These are phyloP conservation scores for Metridium senile DNA, from an alignment of 92 coral and sea anemone genomes.

Conservation along the genomic window DNA sequence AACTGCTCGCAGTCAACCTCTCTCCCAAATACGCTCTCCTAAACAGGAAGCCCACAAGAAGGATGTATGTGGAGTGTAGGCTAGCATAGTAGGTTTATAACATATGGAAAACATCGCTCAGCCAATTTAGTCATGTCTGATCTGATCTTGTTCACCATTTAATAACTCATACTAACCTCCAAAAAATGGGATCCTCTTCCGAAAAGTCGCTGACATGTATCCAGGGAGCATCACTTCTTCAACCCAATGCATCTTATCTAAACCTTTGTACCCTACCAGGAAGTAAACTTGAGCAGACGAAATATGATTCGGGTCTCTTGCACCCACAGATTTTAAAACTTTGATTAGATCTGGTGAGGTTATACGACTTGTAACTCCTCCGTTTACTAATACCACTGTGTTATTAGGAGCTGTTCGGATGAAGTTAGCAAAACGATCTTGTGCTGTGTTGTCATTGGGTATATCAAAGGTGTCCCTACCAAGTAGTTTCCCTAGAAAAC, in stretches of 20 bases:
- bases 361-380: not conserved
- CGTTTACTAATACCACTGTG: conserved; percentile 15
- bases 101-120: too few relatives aligned
- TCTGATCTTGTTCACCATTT: too few relatives aligned
- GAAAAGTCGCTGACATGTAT: not conserved
- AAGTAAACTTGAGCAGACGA: not conserved
- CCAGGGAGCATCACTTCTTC: not conserved
- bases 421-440: conserved; percentile 25
- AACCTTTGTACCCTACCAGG: conserved; percentile 30
- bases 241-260: conserved; percentile 22
- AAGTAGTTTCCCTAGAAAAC: conserved; percentile 11
- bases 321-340: conserved; percentile 23
- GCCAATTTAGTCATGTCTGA: too few relatives aligned
- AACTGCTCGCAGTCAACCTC: too few relatives aligned
- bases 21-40: too few relatives aligned
- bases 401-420: conserved; percentile 16
- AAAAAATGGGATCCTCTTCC: not conserved
- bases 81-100: too few relatives aligned
- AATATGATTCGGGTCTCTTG: conserved; percentile 1
- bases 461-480: conserved; percentile 9
- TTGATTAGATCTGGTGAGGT: conserved; percentile 8
- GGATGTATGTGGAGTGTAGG: too few relatives aligned
- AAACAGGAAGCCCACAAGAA: too few relatives aligned
- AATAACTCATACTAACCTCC: not conserved
- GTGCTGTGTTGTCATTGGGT: conserved; percentile 17